Evolutionary conservation across 2,888 invertebrate species (phyloP).

Genomic region (Plusia festucae): DNA sequence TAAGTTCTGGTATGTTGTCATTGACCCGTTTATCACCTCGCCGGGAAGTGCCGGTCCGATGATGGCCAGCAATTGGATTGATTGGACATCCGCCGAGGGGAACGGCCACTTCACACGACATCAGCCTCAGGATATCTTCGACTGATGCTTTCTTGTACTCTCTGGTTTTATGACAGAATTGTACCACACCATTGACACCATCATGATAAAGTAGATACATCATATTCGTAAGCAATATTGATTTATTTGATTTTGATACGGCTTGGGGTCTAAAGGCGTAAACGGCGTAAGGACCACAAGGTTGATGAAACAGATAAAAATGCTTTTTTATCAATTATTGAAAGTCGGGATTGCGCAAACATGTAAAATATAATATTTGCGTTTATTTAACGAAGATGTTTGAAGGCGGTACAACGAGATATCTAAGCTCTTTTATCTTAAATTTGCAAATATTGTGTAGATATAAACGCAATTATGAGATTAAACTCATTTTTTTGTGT

Average conservation of each 20-base stretch:
- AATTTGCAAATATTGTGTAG: conserved; percentile 1
- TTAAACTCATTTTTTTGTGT: conserved; percentile 2
- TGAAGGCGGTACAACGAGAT: not conserved
- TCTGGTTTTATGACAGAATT: conserved; percentile 15
- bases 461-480: conserved; percentile 2
- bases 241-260: not conserved
- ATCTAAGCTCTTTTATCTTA: not conserved
- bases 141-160: conserved; percentile 38
- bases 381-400: conserved; percentile 5
- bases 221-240: not conserved
- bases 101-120: conserved; percentile 51
- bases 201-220: not conserved
- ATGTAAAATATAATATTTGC: not conserved
- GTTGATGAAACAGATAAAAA: not conserved
- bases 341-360: conserved; percentile 3
- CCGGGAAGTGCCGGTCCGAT: conserved; percentile 58
- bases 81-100: conserved; percentile 66
- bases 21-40: conserved; percentile 59
- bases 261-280: too few relatives aligned
- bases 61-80: conserved; percentile 68
- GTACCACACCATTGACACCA: not conserved
- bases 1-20: conserved; percentile 42
- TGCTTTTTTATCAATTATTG: not conserved
- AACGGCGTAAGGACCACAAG: conserved; percentile 10
- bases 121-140: conserved; percentile 40